These are phyloP conservation scores for Thomomys bottae DNA, from an alignment of 2,113 vertebrate species.

Conservation along the genomic window DNA sequence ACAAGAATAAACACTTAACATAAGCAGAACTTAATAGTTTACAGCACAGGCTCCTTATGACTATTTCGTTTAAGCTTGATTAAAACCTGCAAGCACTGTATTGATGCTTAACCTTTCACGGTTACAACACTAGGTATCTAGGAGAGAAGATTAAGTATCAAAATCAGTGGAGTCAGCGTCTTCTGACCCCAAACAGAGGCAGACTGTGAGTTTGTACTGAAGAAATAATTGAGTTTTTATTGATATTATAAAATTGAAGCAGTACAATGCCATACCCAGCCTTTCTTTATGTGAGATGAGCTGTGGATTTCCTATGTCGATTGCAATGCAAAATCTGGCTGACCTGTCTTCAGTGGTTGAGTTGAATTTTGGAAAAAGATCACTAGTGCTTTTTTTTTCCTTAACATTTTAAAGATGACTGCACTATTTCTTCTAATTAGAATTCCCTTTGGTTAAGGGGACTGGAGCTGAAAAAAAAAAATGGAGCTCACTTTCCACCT, in stretches of 20 bases:
- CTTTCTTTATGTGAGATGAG: background rate
- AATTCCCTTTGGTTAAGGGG: slow-evolving; percentile 28
- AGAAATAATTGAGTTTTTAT: slow-evolving; percentile 3
- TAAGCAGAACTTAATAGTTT: background rate
- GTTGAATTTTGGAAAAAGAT: slow-evolving; percentile 22
- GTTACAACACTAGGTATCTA: background rate
- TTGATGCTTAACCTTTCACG: background rate
- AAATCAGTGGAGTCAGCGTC: background rate
- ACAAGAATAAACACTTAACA: background rate
- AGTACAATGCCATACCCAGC: background rate
- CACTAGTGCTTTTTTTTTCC: background rate
- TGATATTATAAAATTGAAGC: background rate
- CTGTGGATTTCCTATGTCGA: background rate
- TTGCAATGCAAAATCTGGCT: background rate
- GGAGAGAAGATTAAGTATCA: slow-evolving; percentile 13
- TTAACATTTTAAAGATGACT: background rate
- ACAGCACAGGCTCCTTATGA: background rate
- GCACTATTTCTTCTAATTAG: slow-evolving; percentile 39
- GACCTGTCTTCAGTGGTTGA: background rate
- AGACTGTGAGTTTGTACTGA: background rate
- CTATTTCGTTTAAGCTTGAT: background rate
- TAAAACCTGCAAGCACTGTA: background rate
- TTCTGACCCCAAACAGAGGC: background rate
- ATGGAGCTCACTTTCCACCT: background rate
- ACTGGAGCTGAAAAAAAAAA: background rate